Base-by-base conservation (phyloP, 1,140 invertebrate genomes). In the Ctenoplectra terminalis region DNA sequence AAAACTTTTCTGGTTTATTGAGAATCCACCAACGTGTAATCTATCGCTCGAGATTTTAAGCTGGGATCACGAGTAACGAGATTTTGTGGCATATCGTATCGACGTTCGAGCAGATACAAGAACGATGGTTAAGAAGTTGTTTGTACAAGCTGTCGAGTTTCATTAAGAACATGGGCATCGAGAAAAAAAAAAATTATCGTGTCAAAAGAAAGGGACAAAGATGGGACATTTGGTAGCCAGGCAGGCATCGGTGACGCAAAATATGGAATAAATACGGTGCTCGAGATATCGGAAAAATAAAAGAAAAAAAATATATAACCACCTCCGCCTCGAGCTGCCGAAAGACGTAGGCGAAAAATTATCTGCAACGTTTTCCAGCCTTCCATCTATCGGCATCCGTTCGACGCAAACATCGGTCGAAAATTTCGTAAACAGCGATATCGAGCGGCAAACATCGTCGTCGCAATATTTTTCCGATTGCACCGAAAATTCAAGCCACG, bases 351-450 rank as follows among this genome's bases (percentile, higher is more conserved):
- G 43, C 61, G 75, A 80, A 64, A 73, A 81, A 74, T 87, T 87
- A 87, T 87, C 86, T 81, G 56, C 37, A 40, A 63, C 60, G 77
- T 61, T 60, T 80, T 64, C 54, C 73, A 74, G 43, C 48, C 63
- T 61, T 66, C 37, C 81, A 48, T 61, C 46, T 72, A 79, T 87
- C 76, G 76, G n/a, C n/a, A 29, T 3, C 31, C 63, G 74, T 70
- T 83, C 67, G 81, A 58, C 76, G 77, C 76, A 84, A 87, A 84
- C n/a, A n/a, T n/a, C n/a, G n/a, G n/a, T n/a, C 63, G 70, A 70
- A 73, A 46, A 86, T 75, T 87, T 79, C 71, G 81, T 83, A 87
- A 87, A 87, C 81, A 87, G 20, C 17, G 84, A 69, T 85, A 84
- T 43, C 64, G 50, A 23, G n/a, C n/a, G n/a, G 13, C 70, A 31